These are phyloP conservation scores for Sphenodon punctatus DNA, from an alignment of 2,797 vertebrate species.

Conservation along the genomic window DNA sequence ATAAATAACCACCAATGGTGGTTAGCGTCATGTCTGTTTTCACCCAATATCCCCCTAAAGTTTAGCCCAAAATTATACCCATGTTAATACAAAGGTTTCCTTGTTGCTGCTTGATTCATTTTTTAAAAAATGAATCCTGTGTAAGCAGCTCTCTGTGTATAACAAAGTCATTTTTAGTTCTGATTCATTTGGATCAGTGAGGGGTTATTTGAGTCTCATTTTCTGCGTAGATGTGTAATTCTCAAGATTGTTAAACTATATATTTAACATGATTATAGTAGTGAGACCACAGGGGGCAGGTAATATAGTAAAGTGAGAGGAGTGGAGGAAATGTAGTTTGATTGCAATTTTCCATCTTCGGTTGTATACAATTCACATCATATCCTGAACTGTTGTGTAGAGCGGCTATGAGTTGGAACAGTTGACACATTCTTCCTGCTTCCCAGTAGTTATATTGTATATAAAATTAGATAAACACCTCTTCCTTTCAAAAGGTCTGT, in stretches of 20 bases:
- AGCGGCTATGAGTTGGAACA: too few species aligned
- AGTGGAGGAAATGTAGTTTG: not conserved
- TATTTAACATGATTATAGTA: rapidly evolving
- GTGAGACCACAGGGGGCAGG: rapidly evolving
- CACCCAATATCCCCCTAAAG: too few species aligned
- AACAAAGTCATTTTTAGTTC: not conserved
- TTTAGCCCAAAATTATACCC: too few species aligned
- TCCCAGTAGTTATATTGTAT: too few species aligned
- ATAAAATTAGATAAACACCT: not conserved
- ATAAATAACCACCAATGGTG: too few species aligned
- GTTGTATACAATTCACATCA: not conserved
- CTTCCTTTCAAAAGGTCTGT: not conserved
- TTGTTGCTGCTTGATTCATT: not conserved
- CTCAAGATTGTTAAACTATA: not conserved
- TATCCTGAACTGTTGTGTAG: too few species aligned
- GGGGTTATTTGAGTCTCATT: rapidly evolving
- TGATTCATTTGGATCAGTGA: not conserved
- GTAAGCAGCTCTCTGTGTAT: not conserved
- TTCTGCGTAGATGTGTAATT: not conserved
- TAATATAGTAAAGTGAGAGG: not conserved
- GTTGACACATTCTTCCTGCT: too few species aligned
- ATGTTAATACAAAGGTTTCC: rapidly evolving
- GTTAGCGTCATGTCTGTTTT: too few species aligned
- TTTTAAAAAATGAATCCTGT: not conserved
- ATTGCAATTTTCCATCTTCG: not conserved